Evolutionary conservation across 2,113 vertebrate species (phyloP).

Genomic region (Callipepla squamata): DNA sequence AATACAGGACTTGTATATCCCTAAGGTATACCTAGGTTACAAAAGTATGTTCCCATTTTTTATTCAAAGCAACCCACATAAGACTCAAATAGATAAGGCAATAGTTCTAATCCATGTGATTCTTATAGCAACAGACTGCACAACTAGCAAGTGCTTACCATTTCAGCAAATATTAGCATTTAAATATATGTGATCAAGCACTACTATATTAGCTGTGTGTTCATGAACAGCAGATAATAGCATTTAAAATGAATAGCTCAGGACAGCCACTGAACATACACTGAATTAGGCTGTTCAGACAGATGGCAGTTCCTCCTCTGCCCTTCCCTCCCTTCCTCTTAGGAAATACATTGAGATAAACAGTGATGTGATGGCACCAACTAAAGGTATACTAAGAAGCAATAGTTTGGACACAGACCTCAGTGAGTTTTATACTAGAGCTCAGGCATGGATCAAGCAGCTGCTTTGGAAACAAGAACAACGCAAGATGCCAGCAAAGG

Average conservation of each 20-base stretch:
- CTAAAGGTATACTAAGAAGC: not conserved
- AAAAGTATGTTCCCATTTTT: not conserved
- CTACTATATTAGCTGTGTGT: constrained; percentile 29
- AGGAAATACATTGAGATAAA: not conserved
- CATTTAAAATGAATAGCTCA: not conserved
- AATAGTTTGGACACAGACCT: not conserved
- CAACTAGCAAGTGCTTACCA: not conserved
- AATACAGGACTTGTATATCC: not conserved
- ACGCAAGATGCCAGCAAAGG: not conserved
- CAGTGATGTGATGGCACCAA: not conserved
- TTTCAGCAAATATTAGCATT: constrained; percentile 14
- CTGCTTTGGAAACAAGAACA: not conserved
- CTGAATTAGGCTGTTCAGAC: constrained; percentile 9
- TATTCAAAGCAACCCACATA: not conserved
- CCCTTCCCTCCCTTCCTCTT: not conserved
- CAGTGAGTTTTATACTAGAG: not conserved
- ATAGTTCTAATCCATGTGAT: not conserved
- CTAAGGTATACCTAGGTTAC: not conserved
- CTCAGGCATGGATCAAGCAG: not conserved
- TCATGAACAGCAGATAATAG: constrained; percentile 21
- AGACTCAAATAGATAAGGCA: not conserved
- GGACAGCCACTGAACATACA: not conserved
- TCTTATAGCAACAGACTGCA: not conserved
- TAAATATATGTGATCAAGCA: constrained; percentile 30
- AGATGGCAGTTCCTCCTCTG: not conserved